These are phyloP conservation scores for Xestia c-nigrum DNA, from an alignment of 2,888 invertebrate species.

Conservation along the genomic window DNA sequence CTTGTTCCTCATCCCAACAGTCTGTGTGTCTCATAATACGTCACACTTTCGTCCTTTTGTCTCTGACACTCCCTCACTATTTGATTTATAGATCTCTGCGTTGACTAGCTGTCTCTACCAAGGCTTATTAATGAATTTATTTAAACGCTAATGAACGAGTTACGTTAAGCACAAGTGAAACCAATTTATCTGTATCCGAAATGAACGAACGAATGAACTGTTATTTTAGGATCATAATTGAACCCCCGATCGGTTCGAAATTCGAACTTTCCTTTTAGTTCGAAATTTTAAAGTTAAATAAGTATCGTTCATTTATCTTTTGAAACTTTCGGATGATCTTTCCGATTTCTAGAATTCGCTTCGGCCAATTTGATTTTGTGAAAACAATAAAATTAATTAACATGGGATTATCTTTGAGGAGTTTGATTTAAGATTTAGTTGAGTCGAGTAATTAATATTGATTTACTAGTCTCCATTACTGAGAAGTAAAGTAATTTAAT, in stretches of 20 bases:
- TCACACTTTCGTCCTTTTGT: conserved; percentile 86
- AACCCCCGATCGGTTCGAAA: conserved; percentile 63
- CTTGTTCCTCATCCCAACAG: conserved; percentile 49
- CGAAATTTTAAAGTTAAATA: conserved; percentile 62
- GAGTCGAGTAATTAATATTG: conserved; percentile 33
- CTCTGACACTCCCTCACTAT: conserved; percentile 89
- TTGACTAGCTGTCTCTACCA: conserved; percentile 86
- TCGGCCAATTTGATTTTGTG: conserved; percentile 61
- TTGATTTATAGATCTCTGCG: conserved; percentile 90
- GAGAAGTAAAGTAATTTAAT: conserved; percentile 32
- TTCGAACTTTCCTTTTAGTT: conserved; percentile 61
- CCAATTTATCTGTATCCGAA: conserved; percentile 81
- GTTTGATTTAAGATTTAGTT: conserved; percentile 40
- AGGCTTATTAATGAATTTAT: conserved; percentile 90
- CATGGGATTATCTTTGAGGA: conserved; percentile 40
- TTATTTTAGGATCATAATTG: conserved; percentile 83
- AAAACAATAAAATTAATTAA: conserved; percentile 65
- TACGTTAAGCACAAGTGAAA: conserved; percentile 88
- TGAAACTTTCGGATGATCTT: conserved; percentile 65
- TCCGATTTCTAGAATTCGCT: conserved; percentile 57
- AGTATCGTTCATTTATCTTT: conserved; percentile 67
- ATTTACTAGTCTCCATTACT: conserved; percentile 24
- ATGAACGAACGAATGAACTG: conserved; percentile 70
- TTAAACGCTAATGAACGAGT: conserved; percentile 90
- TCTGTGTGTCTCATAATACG: conserved; percentile 74